Evolutionary conservation across 1,140 invertebrate genomes (phyloP).

Genomic region (Sycophila sp.): DNA sequence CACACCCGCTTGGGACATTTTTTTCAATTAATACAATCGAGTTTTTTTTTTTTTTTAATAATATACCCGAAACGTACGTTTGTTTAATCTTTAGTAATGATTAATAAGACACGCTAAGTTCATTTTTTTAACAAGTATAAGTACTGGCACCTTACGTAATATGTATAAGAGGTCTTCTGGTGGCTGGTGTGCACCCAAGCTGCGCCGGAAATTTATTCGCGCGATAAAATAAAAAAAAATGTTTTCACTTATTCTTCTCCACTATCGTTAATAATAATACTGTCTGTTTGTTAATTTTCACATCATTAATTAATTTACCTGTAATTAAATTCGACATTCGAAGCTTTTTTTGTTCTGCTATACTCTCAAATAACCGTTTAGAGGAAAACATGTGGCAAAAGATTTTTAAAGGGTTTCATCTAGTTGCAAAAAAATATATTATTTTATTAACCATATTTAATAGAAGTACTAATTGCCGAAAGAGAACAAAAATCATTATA

Average conservation of each 20-base stretch:
- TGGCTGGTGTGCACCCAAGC: constrained; percentile 66
- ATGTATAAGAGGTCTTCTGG: constrained; percentile 48
- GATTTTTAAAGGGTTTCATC: no score
- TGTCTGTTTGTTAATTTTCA: constrained; percentile 18
- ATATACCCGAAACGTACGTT: not conserved
- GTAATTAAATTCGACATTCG: constrained; percentile 1
- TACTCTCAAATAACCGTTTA: constrained; percentile 1
- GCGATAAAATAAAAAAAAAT: constrained; percentile 1
- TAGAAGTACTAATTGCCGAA: not conserved
- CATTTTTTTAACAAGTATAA: constrained; percentile 22
- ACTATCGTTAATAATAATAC: constrained; percentile 17
- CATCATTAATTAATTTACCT: constrained; percentile 16
- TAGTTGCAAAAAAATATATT: no score
- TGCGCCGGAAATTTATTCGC: constrained; percentile 33
- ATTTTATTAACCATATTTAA: not conserved
- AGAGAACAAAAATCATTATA: no score
- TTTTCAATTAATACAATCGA: no score
- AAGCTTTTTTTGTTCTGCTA: constrained; percentile 15
- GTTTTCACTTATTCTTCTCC: constrained; percentile 1
- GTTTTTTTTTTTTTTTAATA: no score
- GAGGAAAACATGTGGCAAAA: not conserved
- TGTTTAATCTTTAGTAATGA: not conserved
- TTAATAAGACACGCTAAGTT: constrained; percentile 13
- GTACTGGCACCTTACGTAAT: constrained; percentile 33
- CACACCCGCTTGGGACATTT: constrained; percentile 61